Evolutionary conservation across 2,888 invertebrate species (phyloP).

Genomic region (Diadegma fenestrale): DNA sequence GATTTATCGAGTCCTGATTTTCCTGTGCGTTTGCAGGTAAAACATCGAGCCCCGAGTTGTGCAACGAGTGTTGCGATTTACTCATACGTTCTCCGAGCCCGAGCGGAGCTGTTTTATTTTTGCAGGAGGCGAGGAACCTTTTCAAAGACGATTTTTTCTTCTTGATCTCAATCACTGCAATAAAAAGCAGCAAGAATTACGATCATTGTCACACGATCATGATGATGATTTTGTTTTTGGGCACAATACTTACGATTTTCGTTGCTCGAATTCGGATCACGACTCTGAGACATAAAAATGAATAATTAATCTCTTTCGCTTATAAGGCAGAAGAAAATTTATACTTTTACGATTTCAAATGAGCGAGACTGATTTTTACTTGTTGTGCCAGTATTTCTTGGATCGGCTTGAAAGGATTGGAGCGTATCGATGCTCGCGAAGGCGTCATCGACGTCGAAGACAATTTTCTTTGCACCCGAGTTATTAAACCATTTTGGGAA

Average conservation of each 20-base stretch:
- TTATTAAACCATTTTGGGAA: constrained; percentile 72
- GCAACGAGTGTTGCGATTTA: constrained; percentile 62
- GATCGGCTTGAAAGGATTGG: constrained; percentile 80
- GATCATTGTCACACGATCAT: neutral
- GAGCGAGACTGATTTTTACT: neutral
- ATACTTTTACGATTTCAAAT: constrained; percentile 7
- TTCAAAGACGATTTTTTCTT: constrained; percentile 64
- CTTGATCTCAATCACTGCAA: constrained; percentile 58
- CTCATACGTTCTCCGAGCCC: constrained; percentile 68
- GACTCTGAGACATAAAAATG: constrained; percentile 40
- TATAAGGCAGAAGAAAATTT: constrained; percentile 69
- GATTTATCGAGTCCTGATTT: constrained; percentile 67
- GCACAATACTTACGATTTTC: constrained; percentile 57
- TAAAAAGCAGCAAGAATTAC: neutral
- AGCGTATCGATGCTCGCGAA: constrained; percentile 78
- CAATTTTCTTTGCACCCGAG: constrained; percentile 72
- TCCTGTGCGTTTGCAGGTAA: constrained; percentile 64
- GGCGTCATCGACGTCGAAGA: constrained; percentile 76
- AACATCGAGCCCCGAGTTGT: constrained; percentile 55
- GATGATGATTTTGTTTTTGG: neutral
- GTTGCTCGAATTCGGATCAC: constrained; percentile 50
- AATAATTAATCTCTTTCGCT: neutral
- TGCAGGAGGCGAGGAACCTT: constrained; percentile 72
- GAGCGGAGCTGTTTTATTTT: constrained; percentile 80
- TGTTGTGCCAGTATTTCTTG: constrained; percentile 74